Base-by-base conservation (phyloP, 2,797 vertebrate genomes). In the Melanotaenia nigrans region DNA sequence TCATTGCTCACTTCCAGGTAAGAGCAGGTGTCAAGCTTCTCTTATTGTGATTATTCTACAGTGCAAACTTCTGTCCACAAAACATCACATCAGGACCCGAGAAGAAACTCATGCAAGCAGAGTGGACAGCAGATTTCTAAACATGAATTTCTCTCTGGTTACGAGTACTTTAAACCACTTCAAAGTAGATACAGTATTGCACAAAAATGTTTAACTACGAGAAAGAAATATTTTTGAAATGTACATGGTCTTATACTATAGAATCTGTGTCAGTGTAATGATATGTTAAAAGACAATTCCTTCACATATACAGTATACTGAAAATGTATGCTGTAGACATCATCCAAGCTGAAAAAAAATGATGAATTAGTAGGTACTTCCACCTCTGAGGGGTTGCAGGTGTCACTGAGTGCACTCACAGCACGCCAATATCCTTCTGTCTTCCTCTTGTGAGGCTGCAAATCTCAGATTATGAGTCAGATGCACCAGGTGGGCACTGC, bases 401-500 rank as follows among this genome's bases (percentile, higher is more conserved):
- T 78, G 84, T 90, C 82, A 83, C 38, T 38, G 81, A 77, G 75
- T 82, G 61, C 79, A 84, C 65, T 75, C 60, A 10, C 80, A 85
- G 85, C 73, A 63, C 0, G 66, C 65, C 75, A 82, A 75, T 56
- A 62, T 38, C 86, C 83, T 72, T 84, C 86, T 88, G 82, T 83
- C 70, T 77, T 86, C 76, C 73, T 85, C 75, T 79, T 84, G 30
- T 84, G 73, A 89, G 81, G 68, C 73, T 67, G 78, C 77, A 86
- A 72, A 90, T 91, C 85, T 86, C 77, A 78, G 85, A 84, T 87
- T 79, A 86, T 92, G 86, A 90, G 81, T 93, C 87, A 90, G 83
- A 87, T 76, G 57, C 78, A 87, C 85, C 90, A 89, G 86, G 90
- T 88, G 89, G 89, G 83, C 61, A 6, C 76, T 61, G 81, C 62